Evolutionary conservation across 2,888 invertebrate genomes (phyloP).

Genomic region (Leptogaster cylindrica): DNA sequence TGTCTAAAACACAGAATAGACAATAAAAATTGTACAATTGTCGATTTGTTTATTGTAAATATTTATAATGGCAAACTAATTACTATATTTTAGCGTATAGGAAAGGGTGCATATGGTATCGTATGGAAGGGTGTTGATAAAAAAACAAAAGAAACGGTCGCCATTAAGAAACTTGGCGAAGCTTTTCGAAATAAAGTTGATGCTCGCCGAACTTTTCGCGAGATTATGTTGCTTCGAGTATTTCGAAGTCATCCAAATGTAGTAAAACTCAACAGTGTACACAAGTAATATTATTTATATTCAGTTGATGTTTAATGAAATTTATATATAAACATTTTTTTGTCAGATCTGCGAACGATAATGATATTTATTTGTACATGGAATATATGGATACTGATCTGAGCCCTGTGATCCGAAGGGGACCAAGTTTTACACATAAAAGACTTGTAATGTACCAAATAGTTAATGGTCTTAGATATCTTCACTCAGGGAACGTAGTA

Average conservation of each 20-base stretch:
- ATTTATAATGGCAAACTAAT: no score
- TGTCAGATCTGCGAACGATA: constrained; percentile 86
- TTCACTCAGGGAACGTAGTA: constrained; percentile 97
- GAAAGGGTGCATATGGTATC: constrained; percentile 91
- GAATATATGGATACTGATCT: constrained; percentile 99
- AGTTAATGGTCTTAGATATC: constrained; percentile 91
- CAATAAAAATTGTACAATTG: no score
- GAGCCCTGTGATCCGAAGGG: constrained; percentile 94
- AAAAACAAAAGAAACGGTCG: constrained; percentile 85
- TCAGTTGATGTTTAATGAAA: neutral
- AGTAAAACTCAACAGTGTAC: constrained; percentile 88
- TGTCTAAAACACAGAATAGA: no score
- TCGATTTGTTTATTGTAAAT: no score
- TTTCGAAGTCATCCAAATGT: constrained; percentile 96
- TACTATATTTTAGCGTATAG: constrained; percentile 65
- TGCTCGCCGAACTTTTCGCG: constrained; percentile 97
- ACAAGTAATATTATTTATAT: constrained; percentile 73
- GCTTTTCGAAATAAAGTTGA: constrained; percentile 98
- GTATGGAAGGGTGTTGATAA: constrained; percentile 97
- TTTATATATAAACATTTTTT: constrained; percentile 34
- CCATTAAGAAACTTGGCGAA: constrained; percentile 98
- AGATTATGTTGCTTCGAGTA: constrained; percentile 94
- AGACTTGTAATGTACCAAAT: constrained; percentile 97
- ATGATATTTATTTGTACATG: constrained; percentile 97
- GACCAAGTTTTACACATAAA: constrained; percentile 90